Conservation (phyloP, 2,113 vertebrate species). For the Anolis sagrei region DNA sequence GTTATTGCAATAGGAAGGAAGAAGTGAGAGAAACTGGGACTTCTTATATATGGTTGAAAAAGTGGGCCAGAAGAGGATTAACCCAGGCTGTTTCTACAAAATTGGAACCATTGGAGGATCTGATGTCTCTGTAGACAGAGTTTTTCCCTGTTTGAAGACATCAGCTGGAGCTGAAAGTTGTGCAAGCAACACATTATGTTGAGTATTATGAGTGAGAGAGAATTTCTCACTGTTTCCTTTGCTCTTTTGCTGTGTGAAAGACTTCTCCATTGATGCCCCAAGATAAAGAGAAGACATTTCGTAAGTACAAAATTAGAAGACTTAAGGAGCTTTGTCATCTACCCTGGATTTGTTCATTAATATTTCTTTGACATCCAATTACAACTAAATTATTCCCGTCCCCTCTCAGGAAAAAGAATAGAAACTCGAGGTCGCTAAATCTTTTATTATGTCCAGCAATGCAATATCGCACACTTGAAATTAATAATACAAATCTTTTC, state of each 20-base stretch:
- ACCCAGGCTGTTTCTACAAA: too few relatives aligned
- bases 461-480: conserved; percentile 35
- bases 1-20: too few relatives aligned
- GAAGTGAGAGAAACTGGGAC: too few relatives aligned
- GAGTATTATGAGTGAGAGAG: not conserved
- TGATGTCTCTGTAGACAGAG: too few relatives aligned
- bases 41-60: too few relatives aligned
- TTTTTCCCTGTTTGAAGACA: too few relatives aligned
- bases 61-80: too few relatives aligned
- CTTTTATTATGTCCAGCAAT: conserved; percentile 34
- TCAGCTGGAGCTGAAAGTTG: too few relatives aligned
- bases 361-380: conserved; percentile 64
- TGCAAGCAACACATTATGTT: not conserved
- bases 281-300: conserved; percentile 64
- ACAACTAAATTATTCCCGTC: conserved; percentile 49
- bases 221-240: not conserved
- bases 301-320: conserved; percentile 62
- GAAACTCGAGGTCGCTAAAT: not conserved
- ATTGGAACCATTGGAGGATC: too few relatives aligned
- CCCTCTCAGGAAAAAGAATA: not conserved
- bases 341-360: conserved; percentile 67
- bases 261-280: conserved; percentile 63
- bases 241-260: conserved; percentile 34
- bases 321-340: conserved; percentile 56
- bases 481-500: conserved; percentile 12